phyloP scores from a whole-genome alignment of 2,797 vertebrate species.

The Saguinus oedipus region DNA sequence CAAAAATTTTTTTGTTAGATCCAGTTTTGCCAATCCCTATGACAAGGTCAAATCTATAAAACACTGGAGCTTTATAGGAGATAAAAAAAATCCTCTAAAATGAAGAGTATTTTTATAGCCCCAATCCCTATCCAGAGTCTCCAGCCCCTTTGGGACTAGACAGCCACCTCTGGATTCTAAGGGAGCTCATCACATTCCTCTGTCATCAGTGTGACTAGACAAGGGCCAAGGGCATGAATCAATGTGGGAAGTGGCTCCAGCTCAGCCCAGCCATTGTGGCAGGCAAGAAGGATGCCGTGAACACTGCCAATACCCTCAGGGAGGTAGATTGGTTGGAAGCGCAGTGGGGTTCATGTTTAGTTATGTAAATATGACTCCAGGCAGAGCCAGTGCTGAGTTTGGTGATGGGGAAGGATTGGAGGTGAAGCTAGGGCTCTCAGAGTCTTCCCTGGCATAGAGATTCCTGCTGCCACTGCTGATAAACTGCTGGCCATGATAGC shows the following conservation, averaged over 20 bases:
- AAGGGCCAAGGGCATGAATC: too few species aligned
- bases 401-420: background rate
- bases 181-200: background rate
- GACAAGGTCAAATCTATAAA: background rate
- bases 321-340: background rate
- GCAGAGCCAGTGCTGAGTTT: too few species aligned
- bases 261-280: background rate
- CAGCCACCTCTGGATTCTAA: background rate
- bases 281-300: background rate
- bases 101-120: background rate
- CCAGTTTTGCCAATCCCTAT: background rate
- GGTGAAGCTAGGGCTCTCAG: background rate
- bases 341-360: rapidly evolving
- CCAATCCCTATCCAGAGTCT: background rate
- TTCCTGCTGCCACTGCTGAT: background rate
- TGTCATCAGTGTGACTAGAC: background rate
- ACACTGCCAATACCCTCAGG: background rate
- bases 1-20: background rate
- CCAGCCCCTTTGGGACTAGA: background rate
- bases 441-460: background rate
- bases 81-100: background rate
- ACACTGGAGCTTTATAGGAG: background rate
- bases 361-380: background rate
- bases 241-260: background rate
- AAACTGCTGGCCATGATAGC: background rate